phyloP scores from a whole-genome alignment of 1,140 invertebrate genomes.

The Caenorhabditis latens region DNA sequence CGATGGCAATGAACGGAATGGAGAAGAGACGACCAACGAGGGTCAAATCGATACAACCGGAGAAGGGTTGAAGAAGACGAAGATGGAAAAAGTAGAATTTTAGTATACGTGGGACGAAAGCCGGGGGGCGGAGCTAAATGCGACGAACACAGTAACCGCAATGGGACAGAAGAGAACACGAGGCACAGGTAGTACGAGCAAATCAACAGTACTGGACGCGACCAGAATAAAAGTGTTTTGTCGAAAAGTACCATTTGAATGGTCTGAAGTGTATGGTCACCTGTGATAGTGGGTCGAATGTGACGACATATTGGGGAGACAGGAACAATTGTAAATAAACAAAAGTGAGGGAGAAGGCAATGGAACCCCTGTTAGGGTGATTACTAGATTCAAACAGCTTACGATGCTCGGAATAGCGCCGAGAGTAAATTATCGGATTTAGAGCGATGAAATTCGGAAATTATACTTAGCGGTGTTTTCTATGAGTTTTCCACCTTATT shows the following conservation, averaged over 20 bases:
- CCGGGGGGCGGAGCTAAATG: not conserved
- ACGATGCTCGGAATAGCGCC: too few species aligned
- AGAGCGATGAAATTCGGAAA: too few species aligned
- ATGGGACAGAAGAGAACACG: not conserved
- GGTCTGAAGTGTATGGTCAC: not conserved
- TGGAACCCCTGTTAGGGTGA: too few species aligned
- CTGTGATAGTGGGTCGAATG: constrained; percentile 13
- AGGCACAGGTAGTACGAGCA: not conserved
- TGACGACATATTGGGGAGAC: not conserved
- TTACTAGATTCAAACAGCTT: too few species aligned
- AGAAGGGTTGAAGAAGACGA: constrained; percentile 31
- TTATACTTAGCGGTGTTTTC: too few species aligned
- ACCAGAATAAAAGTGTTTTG: not conserved
- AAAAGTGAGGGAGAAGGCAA: not conserved
- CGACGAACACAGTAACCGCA: not conserved
- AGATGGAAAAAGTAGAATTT: not conserved
- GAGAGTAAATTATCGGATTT: too few species aligned
- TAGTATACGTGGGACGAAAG: constrained; percentile 32
- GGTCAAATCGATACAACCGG: constrained; percentile 45
- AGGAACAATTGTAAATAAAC: constrained; percentile 39
- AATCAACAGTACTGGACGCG: not conserved
- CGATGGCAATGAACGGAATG: constrained; percentile 52
- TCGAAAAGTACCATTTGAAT: not conserved
- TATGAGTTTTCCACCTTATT: too few species aligned
- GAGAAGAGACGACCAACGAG: constrained; percentile 37